These are phyloP conservation scores for Atrichornis clamosus DNA, from an alignment of 2,113 vertebrate genomes.

Conservation along the genomic window DNA sequence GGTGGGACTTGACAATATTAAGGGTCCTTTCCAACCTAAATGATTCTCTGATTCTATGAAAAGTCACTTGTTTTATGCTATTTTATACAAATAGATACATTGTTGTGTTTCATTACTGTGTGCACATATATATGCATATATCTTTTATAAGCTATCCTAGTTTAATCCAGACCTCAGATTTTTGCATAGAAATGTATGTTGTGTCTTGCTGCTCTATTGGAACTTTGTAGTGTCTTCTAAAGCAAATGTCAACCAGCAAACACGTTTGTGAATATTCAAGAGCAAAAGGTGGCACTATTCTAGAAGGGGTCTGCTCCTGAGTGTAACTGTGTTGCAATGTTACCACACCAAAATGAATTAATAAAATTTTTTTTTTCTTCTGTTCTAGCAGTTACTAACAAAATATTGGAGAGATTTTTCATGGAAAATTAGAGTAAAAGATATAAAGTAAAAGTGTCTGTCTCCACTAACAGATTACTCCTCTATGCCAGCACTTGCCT, in stretches of 20 bases:
- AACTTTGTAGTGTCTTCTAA: not conserved
- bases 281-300: not conserved
- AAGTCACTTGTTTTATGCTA: not conserved
- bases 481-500: not conserved
- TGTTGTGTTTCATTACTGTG: not conserved
- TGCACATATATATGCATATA: not conserved
- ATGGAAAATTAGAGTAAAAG: not conserved
- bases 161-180: not conserved
- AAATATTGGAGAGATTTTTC: not conserved
- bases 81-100: not conserved
- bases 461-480: not conserved
- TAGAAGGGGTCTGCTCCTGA: not conserved
- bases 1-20: accelerated
- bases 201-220: not conserved
- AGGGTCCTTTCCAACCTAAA: not conserved
- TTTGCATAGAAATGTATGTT: not conserved
- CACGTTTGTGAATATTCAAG: not conserved
- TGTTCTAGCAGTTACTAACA: not conserved
- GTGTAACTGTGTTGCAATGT: not conserved
- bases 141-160: not conserved
- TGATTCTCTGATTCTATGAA: not conserved
- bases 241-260: not conserved
- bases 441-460: not conserved
- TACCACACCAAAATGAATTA: not conserved
- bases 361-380: not conserved